Conservation (phyloP, 2,888 invertebrate species). For the Hecatera dysodea region DNA sequence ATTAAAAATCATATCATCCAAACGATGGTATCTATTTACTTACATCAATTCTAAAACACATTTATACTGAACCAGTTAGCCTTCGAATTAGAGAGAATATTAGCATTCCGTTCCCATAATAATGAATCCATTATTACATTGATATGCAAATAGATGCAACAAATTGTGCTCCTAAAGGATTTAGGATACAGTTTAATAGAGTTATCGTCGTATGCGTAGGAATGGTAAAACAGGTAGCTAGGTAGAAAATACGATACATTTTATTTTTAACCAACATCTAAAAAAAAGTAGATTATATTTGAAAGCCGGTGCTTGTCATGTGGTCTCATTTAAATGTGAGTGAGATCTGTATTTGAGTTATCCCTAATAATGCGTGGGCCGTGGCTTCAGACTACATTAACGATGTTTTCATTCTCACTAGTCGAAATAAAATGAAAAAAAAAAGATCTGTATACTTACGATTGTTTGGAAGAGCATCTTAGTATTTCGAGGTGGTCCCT, state of each 20-base stretch:
- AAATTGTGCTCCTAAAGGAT: constrained; percentile 77
- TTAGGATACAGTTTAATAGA: constrained; percentile 73
- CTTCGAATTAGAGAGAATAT: constrained; percentile 80
- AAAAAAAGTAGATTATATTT: no score
- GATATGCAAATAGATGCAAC: constrained; percentile 83
- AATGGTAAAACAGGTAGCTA: constrained; percentile 13
- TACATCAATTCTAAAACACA: constrained; percentile 43
- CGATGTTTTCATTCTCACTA: no score
- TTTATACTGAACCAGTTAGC: constrained; percentile 73
- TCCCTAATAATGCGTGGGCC: no score
- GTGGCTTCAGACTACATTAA: no score
- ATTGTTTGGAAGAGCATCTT: no score
- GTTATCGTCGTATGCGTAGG: constrained; percentile 61
- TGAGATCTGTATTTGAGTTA: no score
- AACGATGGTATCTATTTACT: constrained; percentile 15
- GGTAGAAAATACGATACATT: constrained; percentile 28
- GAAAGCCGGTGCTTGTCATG: no score
- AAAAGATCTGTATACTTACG: no score
- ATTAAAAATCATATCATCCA: neutral
- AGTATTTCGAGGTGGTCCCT: no score
- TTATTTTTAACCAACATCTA: no score
- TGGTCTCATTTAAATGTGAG: no score
- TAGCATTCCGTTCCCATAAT: constrained; percentile 81
- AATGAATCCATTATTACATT: constrained; percentile 81
- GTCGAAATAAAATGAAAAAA: no score